A percentile compares a stretch with the other conserved stretches of the same genome.
Conservation (phyloP, 2,888 invertebrate genomes). For the Epirrhoe tristata region DNA sequence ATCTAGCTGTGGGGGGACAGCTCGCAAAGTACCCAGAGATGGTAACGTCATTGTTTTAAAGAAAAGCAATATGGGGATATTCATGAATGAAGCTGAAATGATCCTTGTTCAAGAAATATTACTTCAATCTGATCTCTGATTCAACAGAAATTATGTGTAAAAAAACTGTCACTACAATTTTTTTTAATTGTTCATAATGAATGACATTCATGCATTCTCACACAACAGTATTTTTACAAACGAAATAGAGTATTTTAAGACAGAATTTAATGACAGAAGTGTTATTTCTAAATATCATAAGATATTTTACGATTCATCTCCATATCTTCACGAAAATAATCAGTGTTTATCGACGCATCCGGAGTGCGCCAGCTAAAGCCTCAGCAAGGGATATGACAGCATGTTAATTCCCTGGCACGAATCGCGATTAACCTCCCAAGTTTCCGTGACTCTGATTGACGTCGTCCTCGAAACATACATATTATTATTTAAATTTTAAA, state of each 20-base stretch:
- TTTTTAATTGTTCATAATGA: too few species aligned
- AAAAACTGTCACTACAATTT: too few species aligned
- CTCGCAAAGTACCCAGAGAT: slow-evolving; percentile 5
- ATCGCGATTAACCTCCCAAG: slow-evolving; percentile 36
- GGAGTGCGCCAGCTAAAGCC: slow-evolving; percentile 17
- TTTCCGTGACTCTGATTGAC: slow-evolving; percentile 42
- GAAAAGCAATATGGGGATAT: not conserved
- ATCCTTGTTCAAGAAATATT: not conserved
- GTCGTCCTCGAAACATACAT: slow-evolving; percentile 39
- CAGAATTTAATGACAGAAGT: too few species aligned
- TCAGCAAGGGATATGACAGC: slow-evolving; percentile 52
- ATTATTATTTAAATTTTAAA: too few species aligned
- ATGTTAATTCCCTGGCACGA: slow-evolving; percentile 59
- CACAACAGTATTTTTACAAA: too few species aligned
- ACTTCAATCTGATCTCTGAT: too few species aligned
- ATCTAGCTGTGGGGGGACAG: slow-evolving; percentile 14
- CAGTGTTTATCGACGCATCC: not conserved
- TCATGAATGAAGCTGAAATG: not conserved
- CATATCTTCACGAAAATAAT: not conserved
- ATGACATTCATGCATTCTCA: too few species aligned
- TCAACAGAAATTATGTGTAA: too few species aligned
- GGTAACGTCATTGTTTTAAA: not conserved
- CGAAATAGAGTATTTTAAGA: too few species aligned
- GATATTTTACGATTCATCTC: not conserved
- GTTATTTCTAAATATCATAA: too few species aligned